Conservation (phyloP, 2,113 vertebrate genomes). For the Caracal caracal region DNA sequence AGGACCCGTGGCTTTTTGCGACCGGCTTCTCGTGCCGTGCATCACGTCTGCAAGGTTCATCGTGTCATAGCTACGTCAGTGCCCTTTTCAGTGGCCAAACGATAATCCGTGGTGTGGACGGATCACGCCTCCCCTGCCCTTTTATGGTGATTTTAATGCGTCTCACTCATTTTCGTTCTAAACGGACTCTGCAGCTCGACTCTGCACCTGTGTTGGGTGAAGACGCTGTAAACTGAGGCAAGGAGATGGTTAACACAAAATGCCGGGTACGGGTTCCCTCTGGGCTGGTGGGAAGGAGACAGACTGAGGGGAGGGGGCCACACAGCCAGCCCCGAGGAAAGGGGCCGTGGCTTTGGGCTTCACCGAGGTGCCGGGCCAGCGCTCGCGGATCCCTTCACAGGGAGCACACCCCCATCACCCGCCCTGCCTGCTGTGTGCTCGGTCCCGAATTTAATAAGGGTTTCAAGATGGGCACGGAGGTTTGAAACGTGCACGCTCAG, state of each 20-base stretch:
- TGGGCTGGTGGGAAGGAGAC: background rate
- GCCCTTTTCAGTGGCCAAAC: fast-evolving
- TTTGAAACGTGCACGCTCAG: background rate
- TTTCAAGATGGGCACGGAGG: background rate
- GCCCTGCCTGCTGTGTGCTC: fast-evolving
- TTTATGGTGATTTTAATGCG: fast-evolving
- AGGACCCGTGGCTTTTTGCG: fast-evolving
- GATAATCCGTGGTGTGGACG: fast-evolving
- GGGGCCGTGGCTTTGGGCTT: fast-evolving
- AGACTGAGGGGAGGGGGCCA: fast-evolving
- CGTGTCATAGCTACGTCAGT: fast-evolving
- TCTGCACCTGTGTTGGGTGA: too few relatives aligned
- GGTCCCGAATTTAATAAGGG: background rate
- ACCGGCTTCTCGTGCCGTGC: background rate
- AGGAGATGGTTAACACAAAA: background rate
- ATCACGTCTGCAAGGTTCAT: fast-evolving
- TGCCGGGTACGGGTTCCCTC: too few relatives aligned
- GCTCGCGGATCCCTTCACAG: fast-evolving
- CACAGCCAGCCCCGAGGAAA: background rate
- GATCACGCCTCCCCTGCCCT: fast-evolving
- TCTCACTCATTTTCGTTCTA: background rate
- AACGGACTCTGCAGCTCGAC: background rate
- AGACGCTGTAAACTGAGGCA: background rate
- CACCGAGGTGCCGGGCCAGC: fast-evolving
- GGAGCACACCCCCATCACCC: fast-evolving